Evolutionary conservation across 2,113 vertebrate species (phyloP).

Genomic region (Astur gentilis): DNA sequence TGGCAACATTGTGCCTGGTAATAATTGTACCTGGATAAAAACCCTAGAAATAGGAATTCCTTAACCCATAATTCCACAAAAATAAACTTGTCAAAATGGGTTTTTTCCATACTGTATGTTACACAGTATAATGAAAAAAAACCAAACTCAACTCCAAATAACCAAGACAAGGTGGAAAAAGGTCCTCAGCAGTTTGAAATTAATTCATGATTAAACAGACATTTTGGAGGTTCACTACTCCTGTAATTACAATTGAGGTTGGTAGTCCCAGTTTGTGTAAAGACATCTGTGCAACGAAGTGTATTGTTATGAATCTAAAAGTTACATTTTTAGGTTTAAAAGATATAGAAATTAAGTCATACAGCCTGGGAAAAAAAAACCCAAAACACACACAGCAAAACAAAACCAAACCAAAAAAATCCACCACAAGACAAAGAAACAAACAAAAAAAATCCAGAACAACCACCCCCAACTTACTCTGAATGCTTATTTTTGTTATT

Average conservation of each 20-base stretch:
- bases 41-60: background rate
- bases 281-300: background rate
- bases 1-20: background rate
- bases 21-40: background rate
- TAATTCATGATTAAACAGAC: background rate
- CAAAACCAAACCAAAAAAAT: background rate
- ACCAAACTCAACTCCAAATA: background rate
- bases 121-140: background rate
- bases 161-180: background rate
- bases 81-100: background rate
- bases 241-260: background rate
- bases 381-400: no score
- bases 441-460: background rate
- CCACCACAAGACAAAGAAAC: no score
- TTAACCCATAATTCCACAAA: background rate
- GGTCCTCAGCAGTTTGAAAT: background rate
- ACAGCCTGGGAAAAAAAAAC: no score
- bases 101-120: background rate
- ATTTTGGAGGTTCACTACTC: background rate
- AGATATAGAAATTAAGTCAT: background rate
- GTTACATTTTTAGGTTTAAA: background rate
- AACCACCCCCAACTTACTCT: fast-evolving
- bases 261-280: background rate
- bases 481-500: background rate
- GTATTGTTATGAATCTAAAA: background rate